Base-by-base conservation (phyloP, 1,140 invertebrate species). In the Bombus polaris region DNA sequence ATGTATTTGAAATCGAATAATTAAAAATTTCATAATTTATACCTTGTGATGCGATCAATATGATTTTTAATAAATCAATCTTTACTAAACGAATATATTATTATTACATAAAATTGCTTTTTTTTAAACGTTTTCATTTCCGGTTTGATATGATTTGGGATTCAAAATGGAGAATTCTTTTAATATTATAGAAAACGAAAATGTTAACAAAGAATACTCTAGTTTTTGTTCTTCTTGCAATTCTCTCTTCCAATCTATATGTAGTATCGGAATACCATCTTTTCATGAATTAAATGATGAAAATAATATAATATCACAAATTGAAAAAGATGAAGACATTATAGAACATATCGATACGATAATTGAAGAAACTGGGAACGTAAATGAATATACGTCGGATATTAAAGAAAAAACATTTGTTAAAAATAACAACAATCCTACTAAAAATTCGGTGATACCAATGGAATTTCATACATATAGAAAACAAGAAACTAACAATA, bases 61-160 rank as follows among this genome's bases (percentile, higher is more conserved):
- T 22, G 25, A 70, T 74, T 88, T 89, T 59, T 75, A 89, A 88
- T 88, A 88, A 89, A 89, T 65, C n/a, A 18, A 74, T 35, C 75
- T 71, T 82, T 77, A 82, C 59, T 57, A 59, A 79, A 85, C 68
- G 4, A 53, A 47, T 25, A 83, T 53, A 39, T 66, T 75, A 10
- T 28, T 66, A 15, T 80, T 42, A 59, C 18, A 44, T 25, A 2
- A 35, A 66, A 44, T 65, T 39, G 2, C 4, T 68, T 68, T 9
- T 28, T 44, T 25, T 25, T 59, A 4, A 9, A 37, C 22, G 1
- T n/a, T 35, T 59, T 35, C 2, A 47, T 6, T 71, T 70, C 32
- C 75, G 32, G 28, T 79, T 83, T 13, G 12, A 25, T 28, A 22
- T 72, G 10, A 13, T 37, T 70, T 35, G 0, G 4, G 9, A 75